Evolutionary conservation across 2,888 invertebrate genomes (phyloP), one percentile per base, ranked within the genome.

Genomic region (Venustoraphidia nigricollis): DNA sequence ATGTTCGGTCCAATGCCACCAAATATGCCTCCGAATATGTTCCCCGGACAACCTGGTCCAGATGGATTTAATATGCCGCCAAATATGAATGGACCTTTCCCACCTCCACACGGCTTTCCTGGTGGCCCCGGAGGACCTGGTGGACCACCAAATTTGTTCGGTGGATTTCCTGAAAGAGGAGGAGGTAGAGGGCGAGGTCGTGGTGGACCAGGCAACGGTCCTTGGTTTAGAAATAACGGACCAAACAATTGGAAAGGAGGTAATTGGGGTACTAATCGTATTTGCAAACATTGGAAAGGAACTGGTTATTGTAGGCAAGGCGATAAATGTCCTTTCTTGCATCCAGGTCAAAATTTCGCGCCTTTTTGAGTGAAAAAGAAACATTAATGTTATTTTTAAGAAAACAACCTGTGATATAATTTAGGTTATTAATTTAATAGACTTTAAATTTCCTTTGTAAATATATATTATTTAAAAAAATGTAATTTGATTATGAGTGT

Each of bases 281-380:
- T 81, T 10, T 91, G 90, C 62, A 81, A 84, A 62, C 83, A 86
- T 62, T 84, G 84, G 59, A 81, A 83, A 62, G 80, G 82, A 58
- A 79, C 77, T 57, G 90, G 90, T 1, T 84, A 79, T 52, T 92
- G 92, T 67, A 72, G 86, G 45, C 79, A 84, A 61, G 87, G 86
- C 48, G 84, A 84, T 57, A 81, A 81, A 56, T 93, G 92, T 67
- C 78, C 81, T 47, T 92, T 84, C 65, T 69, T 88, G 55, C 92
- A 92, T 71, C 86, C 86, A 3, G 79, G 78, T 52, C 72, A 75
- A 14, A 77, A 77, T 63, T 75, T 75, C 57, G 76, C 77, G 34
- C 66, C 65, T 34, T 64, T 64, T 55, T 64, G 58, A 57, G 27
- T 27, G 27, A 27, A 27, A 27, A 27, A 27, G 27, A 27, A 27